Conservation (phyloP, 2,888 invertebrate genomes). For the Volucella bombylans region DNA sequence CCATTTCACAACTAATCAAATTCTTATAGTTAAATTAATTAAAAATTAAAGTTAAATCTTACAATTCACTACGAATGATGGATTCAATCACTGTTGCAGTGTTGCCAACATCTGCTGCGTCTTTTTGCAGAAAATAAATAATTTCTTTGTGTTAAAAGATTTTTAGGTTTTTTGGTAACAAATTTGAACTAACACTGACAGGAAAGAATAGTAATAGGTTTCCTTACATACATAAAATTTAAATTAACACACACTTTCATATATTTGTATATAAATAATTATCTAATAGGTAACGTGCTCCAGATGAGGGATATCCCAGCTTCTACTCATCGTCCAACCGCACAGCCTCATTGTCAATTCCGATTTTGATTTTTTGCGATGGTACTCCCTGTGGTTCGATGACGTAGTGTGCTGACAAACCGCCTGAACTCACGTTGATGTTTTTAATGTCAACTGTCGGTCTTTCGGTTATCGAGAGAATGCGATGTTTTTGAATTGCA, state of each 20-base stretch:
- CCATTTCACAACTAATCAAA: neutral
- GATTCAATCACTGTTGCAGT: slow-evolving; percentile 30
- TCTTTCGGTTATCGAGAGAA: slow-evolving; percentile 75
- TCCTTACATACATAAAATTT: slow-evolving; percentile 15
- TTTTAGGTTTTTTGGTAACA: too few species aligned
- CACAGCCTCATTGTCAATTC: slow-evolving; percentile 80
- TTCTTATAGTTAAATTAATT: too few species aligned
- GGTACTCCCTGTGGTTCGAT: slow-evolving; percentile 52
- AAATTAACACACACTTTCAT: neutral
- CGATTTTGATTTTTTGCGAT: slow-evolving; percentile 70
- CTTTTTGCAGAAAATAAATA: slow-evolving; percentile 24
- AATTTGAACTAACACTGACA: too few species aligned
- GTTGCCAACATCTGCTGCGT: neutral
- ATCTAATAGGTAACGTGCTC: slow-evolving; percentile 50
- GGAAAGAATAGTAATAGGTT: too few species aligned
- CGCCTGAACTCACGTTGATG: too few species aligned
- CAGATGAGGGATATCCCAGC: neutral
- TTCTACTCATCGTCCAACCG: slow-evolving; percentile 80
- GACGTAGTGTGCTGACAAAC: too few species aligned
- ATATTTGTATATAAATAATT: slow-evolving; percentile 64
- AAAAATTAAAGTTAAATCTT: neutral
- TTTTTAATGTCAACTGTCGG: slow-evolving; percentile 28
- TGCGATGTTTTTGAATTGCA: too few species aligned
- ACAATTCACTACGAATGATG: slow-evolving; percentile 38
- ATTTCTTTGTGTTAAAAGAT: neutral